phyloP scores from a whole-genome alignment of 64 coral and sea anemone species.

The Montipora cactus region DNA sequence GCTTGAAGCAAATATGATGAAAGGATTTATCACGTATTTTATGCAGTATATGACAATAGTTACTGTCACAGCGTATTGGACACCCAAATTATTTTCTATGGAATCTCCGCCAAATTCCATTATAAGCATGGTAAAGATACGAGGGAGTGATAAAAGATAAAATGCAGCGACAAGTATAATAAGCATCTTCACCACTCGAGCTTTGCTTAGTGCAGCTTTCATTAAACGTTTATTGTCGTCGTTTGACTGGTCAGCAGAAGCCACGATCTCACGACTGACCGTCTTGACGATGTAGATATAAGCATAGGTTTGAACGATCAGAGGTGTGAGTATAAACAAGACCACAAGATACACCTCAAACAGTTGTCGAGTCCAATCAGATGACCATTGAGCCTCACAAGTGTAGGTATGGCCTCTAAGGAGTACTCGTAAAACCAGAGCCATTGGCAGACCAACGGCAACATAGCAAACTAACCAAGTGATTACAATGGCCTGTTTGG shows the following conservation, averaged over 20 bases:
- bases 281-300: slow-evolving; percentile 73
- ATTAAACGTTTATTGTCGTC: neutral
- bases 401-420: neutral
- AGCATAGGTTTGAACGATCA: slow-evolving; percentile 73
- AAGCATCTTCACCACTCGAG: slow-evolving; percentile 82
- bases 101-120: slow-evolving; percentile 35
- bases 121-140: slow-evolving; percentile 72
- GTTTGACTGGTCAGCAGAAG: neutral
- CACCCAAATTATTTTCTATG: neutral
- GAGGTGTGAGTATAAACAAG: slow-evolving; percentile 56
- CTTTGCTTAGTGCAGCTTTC: slow-evolving; percentile 8
- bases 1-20: slow-evolving; percentile 87
- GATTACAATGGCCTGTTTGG: slow-evolving; percentile 63
- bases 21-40: slow-evolving; percentile 92
- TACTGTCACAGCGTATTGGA: slow-evolving; percentile 60
- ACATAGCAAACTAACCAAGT: slow-evolving; percentile 76
- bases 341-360: slow-evolving; percentile 68
- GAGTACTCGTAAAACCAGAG: neutral
- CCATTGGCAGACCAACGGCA: slow-evolving; percentile 61
- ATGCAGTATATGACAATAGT: slow-evolving; percentile 77
- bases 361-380: slow-evolving; percentile 17
- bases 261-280: slow-evolving; percentile 34
- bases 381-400: slow-evolving; percentile 26
- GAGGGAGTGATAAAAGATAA: slow-evolving; percentile 81
- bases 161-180: slow-evolving; percentile 76